phyloP scores from a whole-genome alignment of 1,140 invertebrate genomes.

The Caenorhabditis tropicalis region DNA sequence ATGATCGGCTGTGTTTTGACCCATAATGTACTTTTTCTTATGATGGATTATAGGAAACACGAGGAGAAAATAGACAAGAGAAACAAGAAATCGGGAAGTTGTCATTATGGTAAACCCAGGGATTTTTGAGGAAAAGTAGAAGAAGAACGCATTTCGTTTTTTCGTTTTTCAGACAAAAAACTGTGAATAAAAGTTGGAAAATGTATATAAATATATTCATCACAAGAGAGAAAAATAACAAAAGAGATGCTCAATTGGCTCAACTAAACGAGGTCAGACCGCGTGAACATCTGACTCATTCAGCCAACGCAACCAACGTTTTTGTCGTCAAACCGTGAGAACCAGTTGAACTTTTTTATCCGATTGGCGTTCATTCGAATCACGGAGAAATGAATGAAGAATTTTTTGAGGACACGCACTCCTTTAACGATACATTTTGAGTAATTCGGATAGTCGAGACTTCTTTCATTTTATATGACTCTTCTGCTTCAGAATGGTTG shows the following conservation, averaged over 20 bases:
- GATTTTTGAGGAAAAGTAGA: neutral
- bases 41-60: constrained; percentile 20
- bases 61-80: neutral
- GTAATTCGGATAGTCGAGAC: too few species aligned
- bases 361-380: too few species aligned
- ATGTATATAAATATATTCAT: neutral
- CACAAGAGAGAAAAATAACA: constrained; percentile 2
- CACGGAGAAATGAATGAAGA: too few species aligned
- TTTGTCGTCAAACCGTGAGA: constrained; percentile 17
- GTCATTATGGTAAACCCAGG: constrained; percentile 16
- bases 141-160: neutral
- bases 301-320: neutral
- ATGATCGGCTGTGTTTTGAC: constrained; percentile 1
- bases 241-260: constrained; percentile 25
- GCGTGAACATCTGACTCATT: neutral
- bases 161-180: neutral
- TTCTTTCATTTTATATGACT: too few species aligned
- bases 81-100: constrained; percentile 12
- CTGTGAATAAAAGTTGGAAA: too few species aligned
- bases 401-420: too few species aligned
- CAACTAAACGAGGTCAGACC: constrained; percentile 5
- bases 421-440: too few species aligned
- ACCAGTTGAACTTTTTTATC: neutral
- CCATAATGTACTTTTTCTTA: constrained; percentile 38
- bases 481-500: too few species aligned